Base-by-base conservation (phyloP, 1,140 invertebrate genomes). In the Cydia strobilella region DNA sequence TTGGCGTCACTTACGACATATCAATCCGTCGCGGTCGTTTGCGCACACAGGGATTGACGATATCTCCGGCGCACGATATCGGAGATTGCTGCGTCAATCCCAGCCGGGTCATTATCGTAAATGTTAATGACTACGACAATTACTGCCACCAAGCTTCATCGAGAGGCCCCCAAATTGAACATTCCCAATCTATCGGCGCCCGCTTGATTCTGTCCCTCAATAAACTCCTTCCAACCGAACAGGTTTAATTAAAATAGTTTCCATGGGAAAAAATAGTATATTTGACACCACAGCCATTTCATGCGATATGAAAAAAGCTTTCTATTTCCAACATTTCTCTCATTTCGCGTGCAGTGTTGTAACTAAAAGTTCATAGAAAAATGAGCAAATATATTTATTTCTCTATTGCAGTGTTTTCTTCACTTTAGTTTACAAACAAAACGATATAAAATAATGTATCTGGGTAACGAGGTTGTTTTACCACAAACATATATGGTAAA, bases 241-340 rank as follows among this genome's bases (percentile, higher is more conserved):
- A 80, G 80, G 76, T 86, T 91, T 91, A 89, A 91, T 90, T 91
- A 91, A 91, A 91, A 91, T 91, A 89, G 89, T 90, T 91, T 83
- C 65, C 82, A 90, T 82, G 78, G 80, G 83, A 90, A 91, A 91
- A 89, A 88, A 89, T 84, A 82, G 80, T 86, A 81, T 81, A 79
- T 76, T 69, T 69, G 15, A 42, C 31, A 31, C 65, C 65, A 69
- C 42, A 69, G 65, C 31, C 65, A 18, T 69, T 69, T 27, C 9
- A 13, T n/a, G 65, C 31, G 65, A 42, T 65, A 65, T 69, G 65
- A 69, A 69, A 69, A 69, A 69, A 15, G 15, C 27, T 27, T 15
- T 39, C 65, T 69, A 69, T 69, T 69, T 69, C 31, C 65, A 39
- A 69, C 65, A 42, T 69, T 66, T 27, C 63, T 18, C 63, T 13